phyloP scores from a whole-genome alignment of 1,140 invertebrate genomes.

The Aculops lycopersici region DNA sequence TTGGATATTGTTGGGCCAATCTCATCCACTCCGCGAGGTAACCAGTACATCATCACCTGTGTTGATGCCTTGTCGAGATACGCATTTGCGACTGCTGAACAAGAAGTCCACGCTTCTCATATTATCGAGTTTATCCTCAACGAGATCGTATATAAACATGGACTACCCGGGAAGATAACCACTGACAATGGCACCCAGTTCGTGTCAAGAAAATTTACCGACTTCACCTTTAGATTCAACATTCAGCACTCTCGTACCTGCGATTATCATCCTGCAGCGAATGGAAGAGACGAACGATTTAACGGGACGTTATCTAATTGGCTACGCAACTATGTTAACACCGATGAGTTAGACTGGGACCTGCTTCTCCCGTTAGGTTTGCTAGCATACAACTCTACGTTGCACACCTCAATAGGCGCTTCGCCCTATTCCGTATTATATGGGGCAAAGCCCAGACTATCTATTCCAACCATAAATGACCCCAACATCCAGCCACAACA shows the following conservation, averaged over 20 bases:
- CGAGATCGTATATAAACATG: conserved; percentile 15
- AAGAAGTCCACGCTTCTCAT: background rate
- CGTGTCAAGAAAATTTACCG: conserved; percentile 9
- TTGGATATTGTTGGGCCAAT: conserved; percentile 13
- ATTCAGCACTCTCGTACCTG: conserved; percentile 10
- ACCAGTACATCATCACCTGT: conserved; percentile 11
- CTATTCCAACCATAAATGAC: no score
- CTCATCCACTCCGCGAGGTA: conserved; percentile 7
- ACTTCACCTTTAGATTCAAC: conserved; percentile 4
- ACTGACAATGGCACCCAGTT: conserved; percentile 15
- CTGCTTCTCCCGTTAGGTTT: no score
- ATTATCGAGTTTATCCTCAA: conserved; percentile 10
- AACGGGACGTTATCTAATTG: conserved; percentile 11
- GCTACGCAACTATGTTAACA: no score
- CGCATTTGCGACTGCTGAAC: conserved; percentile 8
- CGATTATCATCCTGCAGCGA: conserved; percentile 12
- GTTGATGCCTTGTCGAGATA: conserved; percentile 13
- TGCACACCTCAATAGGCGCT: no score
- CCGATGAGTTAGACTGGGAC: no score
- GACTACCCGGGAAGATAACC: conserved; percentile 12
- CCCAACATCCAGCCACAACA: no score
- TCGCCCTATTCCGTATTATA: no score
- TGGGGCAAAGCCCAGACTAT: no score
- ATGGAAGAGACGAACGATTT: conserved; percentile 13
- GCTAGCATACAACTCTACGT: no score